Base-by-base conservation (phyloP, 1,140 invertebrate genomes). In the Neuroterus valhalla region DNA sequence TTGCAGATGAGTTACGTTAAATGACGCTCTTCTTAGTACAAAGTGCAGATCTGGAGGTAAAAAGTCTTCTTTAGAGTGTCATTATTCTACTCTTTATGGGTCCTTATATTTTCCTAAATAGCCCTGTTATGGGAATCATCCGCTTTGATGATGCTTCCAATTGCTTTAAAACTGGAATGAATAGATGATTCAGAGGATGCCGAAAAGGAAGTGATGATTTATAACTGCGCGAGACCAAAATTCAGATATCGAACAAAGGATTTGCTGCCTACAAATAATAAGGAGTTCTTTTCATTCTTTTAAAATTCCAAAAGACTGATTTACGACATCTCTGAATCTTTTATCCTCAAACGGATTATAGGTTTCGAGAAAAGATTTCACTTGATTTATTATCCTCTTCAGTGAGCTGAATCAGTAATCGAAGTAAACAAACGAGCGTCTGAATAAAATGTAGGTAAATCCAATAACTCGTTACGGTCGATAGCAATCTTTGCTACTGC, bases 261-360 rank as follows among this genome's bases (percentile, higher is more conserved):
- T 62, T 23, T 31, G 55, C 26, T 26, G 15, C 55, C 31, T 62
- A 31, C 26, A 31, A 62, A 26, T 31, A 14, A 62, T 62, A 62
- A 62, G 26, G 55, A 62, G 26, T 62, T 62, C 26, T 62, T 62
- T 62, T 62, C 15, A 62, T 62, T 62, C 55, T 26, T 31, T 62
- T 62, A 23, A 62, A 62, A 62, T 62, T 62, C 31, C 14, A 26
- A 38, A 62, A 62, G 23, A 62, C 55, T 62, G 55, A 62, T 62
- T 62, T 62, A 62, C 55, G 55, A 62, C 55, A 62, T 62, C 55
- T 31, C 55, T 62, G 26, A 62, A 62, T 62, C 55, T 26, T 62
- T 62, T 26, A 38, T 62, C 55, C 55, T 62, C 55, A 38, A 62
- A 62, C 26, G 55, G 55, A 62, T 62, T 62, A 62, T 8, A 62